Percentiles rank a stretch among this genome's conserved stretches.
These are phyloP conservation scores for Ophraella communa DNA, from an alignment of 2,888 invertebrate genomes.

Conservation along the genomic window DNA sequence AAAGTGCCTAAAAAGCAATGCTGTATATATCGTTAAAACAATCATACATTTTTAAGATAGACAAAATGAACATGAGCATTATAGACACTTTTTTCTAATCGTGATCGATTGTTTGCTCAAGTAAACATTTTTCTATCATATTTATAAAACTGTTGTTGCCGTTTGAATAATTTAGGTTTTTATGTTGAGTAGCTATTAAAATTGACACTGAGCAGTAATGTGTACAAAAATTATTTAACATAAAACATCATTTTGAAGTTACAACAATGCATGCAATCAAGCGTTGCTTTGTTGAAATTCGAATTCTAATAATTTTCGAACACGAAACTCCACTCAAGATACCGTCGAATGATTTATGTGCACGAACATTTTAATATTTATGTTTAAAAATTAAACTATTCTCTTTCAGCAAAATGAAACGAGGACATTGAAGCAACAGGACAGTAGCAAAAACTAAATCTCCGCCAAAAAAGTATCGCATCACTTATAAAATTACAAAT, in stretches of 20 bases:
- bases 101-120: too few species aligned
- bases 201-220: neutral
- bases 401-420: neutral
- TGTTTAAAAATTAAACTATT: slow-evolving; percentile 25
- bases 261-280: slow-evolving; percentile 21
- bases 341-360: slow-evolving; percentile 33
- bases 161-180: too few species aligned
- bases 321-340: slow-evolving; percentile 35
- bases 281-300: slow-evolving; percentile 30
- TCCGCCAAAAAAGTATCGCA: too few species aligned
- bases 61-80: too few species aligned
- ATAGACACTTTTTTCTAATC: too few species aligned
- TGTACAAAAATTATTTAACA: neutral
- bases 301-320: slow-evolving; percentile 35
- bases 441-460: too few species aligned
- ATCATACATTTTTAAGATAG: too few species aligned
- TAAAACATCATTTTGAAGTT: neutral
- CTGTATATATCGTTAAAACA: too few species aligned
- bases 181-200: neutral
- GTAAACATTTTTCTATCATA: too few species aligned
- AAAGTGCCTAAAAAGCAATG: too few species aligned
- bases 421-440: slow-evolving; percentile 10
- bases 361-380: slow-evolving; percentile 35
- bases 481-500: too few species aligned
- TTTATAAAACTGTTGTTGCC: too few species aligned